A percentile compares a stretch with the other conserved stretches of the same genome.
These are phyloP conservation scores for Schrankia costaestrigalis DNA, from an alignment of 2,888 invertebrate genomes.

Conservation along the genomic window DNA sequence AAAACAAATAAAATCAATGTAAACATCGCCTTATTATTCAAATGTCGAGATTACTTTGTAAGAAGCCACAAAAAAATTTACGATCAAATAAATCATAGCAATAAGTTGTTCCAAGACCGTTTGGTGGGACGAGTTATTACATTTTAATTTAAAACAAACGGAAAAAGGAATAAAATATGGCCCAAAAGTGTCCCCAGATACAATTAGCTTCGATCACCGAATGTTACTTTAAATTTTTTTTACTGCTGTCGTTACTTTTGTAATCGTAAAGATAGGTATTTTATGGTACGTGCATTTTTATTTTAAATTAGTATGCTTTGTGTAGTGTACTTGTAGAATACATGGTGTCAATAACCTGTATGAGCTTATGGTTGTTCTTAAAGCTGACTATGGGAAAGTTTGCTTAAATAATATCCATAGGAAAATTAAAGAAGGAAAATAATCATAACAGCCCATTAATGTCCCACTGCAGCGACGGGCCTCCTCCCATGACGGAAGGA, in stretches of 20 bases:
- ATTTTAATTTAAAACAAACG: conserved; percentile 62
- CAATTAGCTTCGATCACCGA: conserved; percentile 44
- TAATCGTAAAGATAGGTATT: conserved; percentile 32
- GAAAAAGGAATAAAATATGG: conserved; percentile 31
- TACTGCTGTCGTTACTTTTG: conserved; percentile 26
- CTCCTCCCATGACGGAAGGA: no score
- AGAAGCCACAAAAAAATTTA: conserved; percentile 34
- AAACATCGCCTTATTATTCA: conserved; percentile 8
- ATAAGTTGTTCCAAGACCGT: conserved; percentile 34
- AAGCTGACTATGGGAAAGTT: no score
- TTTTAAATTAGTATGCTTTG: conserved; percentile 1
- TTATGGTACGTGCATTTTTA: conserved; percentile 12
- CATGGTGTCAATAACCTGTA: no score
- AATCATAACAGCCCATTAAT: no score
- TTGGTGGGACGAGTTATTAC: conserved; percentile 41
- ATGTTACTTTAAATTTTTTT: conserved; percentile 36
- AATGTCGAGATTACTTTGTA: conserved; percentile 23
- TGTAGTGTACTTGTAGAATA: not conserved
- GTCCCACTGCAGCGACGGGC: no score
- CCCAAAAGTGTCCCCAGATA: conserved; percentile 34
- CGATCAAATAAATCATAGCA: conserved; percentile 46
- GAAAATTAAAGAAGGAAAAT: no score
- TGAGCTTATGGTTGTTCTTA: no score
- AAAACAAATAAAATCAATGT: not conserved
- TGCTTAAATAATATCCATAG: no score